These are phyloP conservation scores for Ligdia adustata DNA, from an alignment of 2,888 invertebrate species.

Conservation along the genomic window DNA sequence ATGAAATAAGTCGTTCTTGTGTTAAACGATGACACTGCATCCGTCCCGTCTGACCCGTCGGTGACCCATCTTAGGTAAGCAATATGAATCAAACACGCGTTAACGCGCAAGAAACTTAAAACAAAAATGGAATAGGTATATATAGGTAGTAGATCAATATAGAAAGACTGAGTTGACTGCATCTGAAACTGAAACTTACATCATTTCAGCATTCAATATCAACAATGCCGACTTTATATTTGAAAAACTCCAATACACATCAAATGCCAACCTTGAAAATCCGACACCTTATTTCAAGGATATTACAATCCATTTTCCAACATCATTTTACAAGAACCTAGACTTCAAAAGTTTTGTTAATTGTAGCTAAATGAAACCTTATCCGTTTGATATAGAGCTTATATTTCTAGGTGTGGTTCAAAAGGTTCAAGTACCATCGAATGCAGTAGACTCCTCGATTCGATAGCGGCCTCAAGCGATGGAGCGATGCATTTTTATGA, in stretches of 20 bases:
- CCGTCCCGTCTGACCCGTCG: too few species aligned
- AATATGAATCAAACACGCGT: too few species aligned
- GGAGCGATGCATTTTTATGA: slow-evolving; percentile 22
- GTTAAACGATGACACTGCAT: too few species aligned
- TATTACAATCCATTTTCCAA: neutral
- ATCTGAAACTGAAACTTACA: too few species aligned
- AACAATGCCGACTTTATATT: slow-evolving; percentile 5
- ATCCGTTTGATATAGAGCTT: neutral
- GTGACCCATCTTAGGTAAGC: too few species aligned
- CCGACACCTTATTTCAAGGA: neutral
- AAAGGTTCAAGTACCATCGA: neutral
- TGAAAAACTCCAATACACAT: slow-evolving; percentile 4
- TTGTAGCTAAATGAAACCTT: too few species aligned
- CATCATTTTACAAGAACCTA: neutral
- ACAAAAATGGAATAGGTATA: too few species aligned
- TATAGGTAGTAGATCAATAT: too few species aligned
- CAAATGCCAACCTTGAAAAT: neutral
- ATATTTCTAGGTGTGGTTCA: too few species aligned
- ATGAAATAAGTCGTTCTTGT: too few species aligned
- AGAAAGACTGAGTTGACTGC: too few species aligned
- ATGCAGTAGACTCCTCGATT: slow-evolving; percentile 14
- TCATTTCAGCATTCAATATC: slow-evolving; percentile 1
- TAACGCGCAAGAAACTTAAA: too few species aligned
- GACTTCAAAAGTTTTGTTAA: neutral
- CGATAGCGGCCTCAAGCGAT: slow-evolving; percentile 15